phyloP scores from a whole-genome alignment of 1,140 invertebrate species.

The Schmidtea mediterranea region DNA sequence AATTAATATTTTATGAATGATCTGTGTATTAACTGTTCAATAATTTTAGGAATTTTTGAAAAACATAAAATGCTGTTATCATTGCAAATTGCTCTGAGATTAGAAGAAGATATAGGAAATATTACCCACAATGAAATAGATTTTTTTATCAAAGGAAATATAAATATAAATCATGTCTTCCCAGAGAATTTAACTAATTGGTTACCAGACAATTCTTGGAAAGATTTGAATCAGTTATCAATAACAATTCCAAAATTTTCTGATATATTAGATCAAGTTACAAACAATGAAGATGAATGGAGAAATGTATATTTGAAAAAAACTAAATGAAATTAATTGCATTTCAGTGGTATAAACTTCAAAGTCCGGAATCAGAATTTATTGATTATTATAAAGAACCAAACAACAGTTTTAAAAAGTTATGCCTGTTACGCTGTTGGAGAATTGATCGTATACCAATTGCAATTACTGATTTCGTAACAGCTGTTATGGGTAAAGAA shows the following conservation, averaged over 20 bases:
- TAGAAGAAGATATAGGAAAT: constrained; percentile 38
- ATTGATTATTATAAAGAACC: constrained; percentile 39
- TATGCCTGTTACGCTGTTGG: constrained; percentile 57
- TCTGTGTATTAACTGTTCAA: too few species aligned
- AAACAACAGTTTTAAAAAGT: constrained; percentile 37
- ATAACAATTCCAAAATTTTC: constrained; percentile 40
- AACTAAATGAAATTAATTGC: too few species aligned
- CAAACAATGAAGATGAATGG: constrained; percentile 35
- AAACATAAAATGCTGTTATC: constrained; percentile 61
- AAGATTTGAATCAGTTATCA: constrained; percentile 44
- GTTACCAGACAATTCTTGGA: constrained; percentile 45
- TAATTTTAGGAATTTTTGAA: constrained; percentile 47
- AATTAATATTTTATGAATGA: too few species aligned
- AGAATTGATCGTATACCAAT: constrained; percentile 54
- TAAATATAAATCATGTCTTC: constrained; percentile 43
- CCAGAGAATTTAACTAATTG: constrained; percentile 39
- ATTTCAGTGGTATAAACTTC: constrained; percentile 48
- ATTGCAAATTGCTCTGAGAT: constrained; percentile 55
- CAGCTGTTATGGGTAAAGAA: constrained; percentile 48
- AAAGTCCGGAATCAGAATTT: constrained; percentile 42
- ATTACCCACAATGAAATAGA: constrained; percentile 45
- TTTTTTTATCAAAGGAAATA: constrained; percentile 60
- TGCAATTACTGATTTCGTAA: constrained; percentile 47
- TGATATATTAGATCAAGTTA: constrained; percentile 38
- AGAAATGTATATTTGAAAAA: constrained; percentile 30